phyloP scores from a whole-genome alignment of 2,113 vertebrate species.

The Motacilla tschutschensis region DNA sequence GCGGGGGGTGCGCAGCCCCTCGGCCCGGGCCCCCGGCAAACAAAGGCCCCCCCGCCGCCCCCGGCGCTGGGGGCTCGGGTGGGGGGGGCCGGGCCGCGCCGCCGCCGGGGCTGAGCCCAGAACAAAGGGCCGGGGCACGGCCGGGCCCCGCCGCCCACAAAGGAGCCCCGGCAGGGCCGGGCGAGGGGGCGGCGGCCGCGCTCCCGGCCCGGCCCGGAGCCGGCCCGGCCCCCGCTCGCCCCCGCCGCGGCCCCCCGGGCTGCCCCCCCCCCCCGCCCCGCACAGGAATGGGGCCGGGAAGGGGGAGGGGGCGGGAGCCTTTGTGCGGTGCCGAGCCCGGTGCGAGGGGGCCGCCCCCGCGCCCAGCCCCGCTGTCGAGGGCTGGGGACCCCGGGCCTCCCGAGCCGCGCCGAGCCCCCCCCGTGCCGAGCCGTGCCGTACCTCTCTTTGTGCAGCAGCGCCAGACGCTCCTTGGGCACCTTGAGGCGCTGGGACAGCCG shows the following conservation, averaged over 20 bases:
- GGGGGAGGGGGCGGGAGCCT: not conserved
- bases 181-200: no score
- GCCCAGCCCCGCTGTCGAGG: not conserved
- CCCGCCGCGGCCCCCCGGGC: no score
- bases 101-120: no score
- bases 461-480: not conserved
- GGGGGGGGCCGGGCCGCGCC: no score
- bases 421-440: not conserved
- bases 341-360: not conserved
- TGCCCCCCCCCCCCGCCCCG: no score
- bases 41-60: not conserved
- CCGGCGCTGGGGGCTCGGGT: not conserved
- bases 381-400: not conserved
- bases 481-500: not conserved
- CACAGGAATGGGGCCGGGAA: not conserved
- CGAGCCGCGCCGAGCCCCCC: not conserved
- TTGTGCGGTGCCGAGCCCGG: not conserved
- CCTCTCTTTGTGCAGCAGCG: not conserved
- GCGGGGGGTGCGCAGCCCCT: not conserved
- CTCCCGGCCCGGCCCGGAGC: no score
- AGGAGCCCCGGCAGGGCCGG: no score
- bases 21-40: not conserved
- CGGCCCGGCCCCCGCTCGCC: no score
- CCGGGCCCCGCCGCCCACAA: no score
- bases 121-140: no score